A percentile compares a stretch with the other conserved stretches of the same genome.
Conservation (phyloP, 1,140 invertebrate species). For the Drosophila novamexicana region DNA sequence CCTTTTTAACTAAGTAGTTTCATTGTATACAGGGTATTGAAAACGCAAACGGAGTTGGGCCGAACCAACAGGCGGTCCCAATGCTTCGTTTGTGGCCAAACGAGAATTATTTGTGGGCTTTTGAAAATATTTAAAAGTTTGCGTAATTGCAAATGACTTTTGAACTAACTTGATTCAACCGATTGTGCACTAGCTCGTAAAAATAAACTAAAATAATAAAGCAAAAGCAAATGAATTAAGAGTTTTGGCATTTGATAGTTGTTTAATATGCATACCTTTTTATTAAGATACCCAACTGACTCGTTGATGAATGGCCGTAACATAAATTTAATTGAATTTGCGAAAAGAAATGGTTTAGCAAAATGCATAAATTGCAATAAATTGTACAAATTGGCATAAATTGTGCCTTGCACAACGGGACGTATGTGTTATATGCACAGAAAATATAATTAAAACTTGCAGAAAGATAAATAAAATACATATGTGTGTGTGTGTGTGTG, state of each 20-base stretch:
- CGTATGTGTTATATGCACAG: slow-evolving; percentile 40
- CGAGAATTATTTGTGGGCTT: slow-evolving; percentile 1
- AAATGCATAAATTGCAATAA: slow-evolving; percentile 55
- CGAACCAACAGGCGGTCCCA: background rate
- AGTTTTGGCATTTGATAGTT: background rate
- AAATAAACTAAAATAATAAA: background rate
- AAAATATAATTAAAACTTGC: slow-evolving; percentile 65
- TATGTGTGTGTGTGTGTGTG: background rate
- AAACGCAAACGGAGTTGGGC: background rate
- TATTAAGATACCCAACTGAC: slow-evolving; percentile 11
- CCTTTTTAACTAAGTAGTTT: background rate
- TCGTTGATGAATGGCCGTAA: slow-evolving; percentile 58
- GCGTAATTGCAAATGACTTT: slow-evolving; percentile 13
- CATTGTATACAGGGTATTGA: background rate
- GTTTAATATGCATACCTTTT: background rate
- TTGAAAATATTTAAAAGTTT: slow-evolving; percentile 2
- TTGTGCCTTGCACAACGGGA: slow-evolving; percentile 34
- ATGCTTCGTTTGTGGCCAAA: background rate
- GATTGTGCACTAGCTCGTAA: background rate
- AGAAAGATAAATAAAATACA: slow-evolving; percentile 29
- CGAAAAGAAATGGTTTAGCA: slow-evolving; percentile 9
- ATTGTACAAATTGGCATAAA: slow-evolving; percentile 56
- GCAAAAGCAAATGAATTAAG: background rate
- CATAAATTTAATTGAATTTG: slow-evolving; percentile 73
- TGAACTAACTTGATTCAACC: background rate